Percentiles rank a stretch among this genome's conserved stretches.
Conservation (phyloP, 2,797 vertebrate species). For the Paratrypauchen microcephalus region DNA sequence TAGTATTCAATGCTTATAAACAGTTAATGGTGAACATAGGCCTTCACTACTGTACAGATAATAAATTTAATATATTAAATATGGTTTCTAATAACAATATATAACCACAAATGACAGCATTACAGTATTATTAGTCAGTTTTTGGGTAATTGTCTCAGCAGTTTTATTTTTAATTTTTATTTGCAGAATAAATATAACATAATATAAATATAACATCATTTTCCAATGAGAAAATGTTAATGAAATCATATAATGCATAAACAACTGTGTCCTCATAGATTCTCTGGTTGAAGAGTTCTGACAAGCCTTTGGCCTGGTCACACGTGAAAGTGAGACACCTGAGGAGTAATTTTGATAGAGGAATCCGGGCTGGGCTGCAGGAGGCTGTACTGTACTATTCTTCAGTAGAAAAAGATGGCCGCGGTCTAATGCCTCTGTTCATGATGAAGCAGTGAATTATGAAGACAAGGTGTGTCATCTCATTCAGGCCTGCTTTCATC, state of each 20-base stretch:
- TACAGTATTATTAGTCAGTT: too few relatives aligned
- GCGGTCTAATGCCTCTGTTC: conserved; percentile 69
- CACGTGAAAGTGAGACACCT: conserved; percentile 63
- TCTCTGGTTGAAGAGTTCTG: conserved; percentile 60
- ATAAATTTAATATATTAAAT: neutral
- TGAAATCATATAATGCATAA: neutral
- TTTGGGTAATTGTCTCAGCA: too few relatives aligned
- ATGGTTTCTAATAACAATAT: neutral
- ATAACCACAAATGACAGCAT: too few relatives aligned
- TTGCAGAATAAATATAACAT: too few relatives aligned
- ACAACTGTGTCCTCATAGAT: conserved; percentile 46
- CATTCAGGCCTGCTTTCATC: conserved; percentile 76
- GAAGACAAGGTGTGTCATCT: conserved; percentile 79
- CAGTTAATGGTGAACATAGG: neutral
- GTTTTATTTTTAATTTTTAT: too few relatives aligned
- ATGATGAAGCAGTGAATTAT: conserved; percentile 74
- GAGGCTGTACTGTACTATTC: conserved; percentile 65
- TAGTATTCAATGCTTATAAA: neutral
- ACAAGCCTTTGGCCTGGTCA: conserved; percentile 26
- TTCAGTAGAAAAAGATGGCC: conserved; percentile 37
- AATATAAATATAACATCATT: too few relatives aligned
- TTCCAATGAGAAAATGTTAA: too few relatives aligned
- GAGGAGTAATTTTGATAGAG: conserved; percentile 57
- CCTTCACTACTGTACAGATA: too few relatives aligned
- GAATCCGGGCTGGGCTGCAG: conserved; percentile 39